Base-by-base conservation (phyloP, 2,888 invertebrate genomes). In the Cephus rjabovi region DNA sequence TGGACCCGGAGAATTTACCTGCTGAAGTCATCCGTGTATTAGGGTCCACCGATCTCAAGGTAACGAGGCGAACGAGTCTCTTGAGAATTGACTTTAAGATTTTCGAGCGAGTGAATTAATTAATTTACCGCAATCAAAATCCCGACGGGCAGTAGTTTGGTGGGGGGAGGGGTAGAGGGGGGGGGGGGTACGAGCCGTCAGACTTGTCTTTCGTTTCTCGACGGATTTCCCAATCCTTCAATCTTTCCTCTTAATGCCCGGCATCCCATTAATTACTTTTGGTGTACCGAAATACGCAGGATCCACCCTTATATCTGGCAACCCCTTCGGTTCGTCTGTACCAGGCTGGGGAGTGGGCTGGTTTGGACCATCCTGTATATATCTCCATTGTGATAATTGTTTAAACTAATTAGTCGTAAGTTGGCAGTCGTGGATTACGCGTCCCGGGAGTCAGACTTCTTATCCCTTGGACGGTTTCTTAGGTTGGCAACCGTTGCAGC, bases 161-260 rank as follows among this genome's bases (percentile, higher is more conserved):
- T 0, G 1, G 6, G 1, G 40, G 1, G 40, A 0, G 12, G 35
- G 3, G 3, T 0, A 2, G n/a, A n/a, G n/a, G 35, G 12, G 12
- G 12, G 2, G 11, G 35, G 3, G 34, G 34, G 11, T 11, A 6
- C 0, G 23, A 56, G 2, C 9, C 23, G 9, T 23, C 23, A 23
- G 56, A 23, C 56, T 56, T 2, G 2, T 56, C 56, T 23, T 1
- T 56, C 23, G 9, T 56, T 6, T 56, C 56, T 23, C 56, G 23
- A 23, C 2, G 23, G 56, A 56, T 56, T 56, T 15, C 2, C 1
- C 56, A 2, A 56, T 56, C 23, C 56, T 56, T 56, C 23, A 56
- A 56, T 23, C 56, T 23, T 56, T 23, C 9, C 9, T 23, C 56
- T 56, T 23, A 23, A 56, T 56, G 9, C 23, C 56, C 56, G 9